Base-by-base conservation (phyloP, 2,797 vertebrate genomes). In the Micropoecilia bifurca region DNA sequence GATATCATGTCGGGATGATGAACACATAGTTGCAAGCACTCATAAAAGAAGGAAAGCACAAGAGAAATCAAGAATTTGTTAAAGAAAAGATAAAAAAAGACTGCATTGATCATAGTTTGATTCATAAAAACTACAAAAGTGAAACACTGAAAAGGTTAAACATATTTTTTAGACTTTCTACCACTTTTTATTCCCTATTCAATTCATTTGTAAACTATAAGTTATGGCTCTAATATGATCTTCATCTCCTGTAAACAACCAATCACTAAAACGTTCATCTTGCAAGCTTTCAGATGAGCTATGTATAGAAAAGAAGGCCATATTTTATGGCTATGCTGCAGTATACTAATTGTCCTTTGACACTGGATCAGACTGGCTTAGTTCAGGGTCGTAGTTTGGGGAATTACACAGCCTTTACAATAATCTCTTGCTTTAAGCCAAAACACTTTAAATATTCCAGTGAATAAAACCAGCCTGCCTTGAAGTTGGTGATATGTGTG, bases 281-380 rank as follows among this genome's bases (percentile, higher is more conserved):
- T 87, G 86, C 83, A 74, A 84, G 82, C 45, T 85, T 85, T 82
- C 84, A 89, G 90, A 89, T 90, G 80, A 89, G 75, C 81, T 87
- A 74, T 83, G 87, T 77, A 72, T 78, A 75, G 78, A 75, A 86
- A 83, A 82, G 82, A 88, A 88, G 81, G 69, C 77, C 78, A 43
- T 75, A 47, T 39, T 80, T 48, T 73, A 53, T 72, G 46, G 57
- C 77, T 43, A 36, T 20, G 89, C 80, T 8, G 74, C 82, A 12
- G 66, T 33, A 74, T 74, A 81, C 76, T 91, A 91, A 91, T 93
- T 91, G 91, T 92, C 86, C 82, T 85, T 86, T 87, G 90, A 89
- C 89, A 89, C 86, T 84, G 77, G 90, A 88, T 93, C 91, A 92
- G 83, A 79, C 85, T 61, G 85, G 89, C 87, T 93, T 93, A 93